phyloP scores from a whole-genome alignment of 1,140 invertebrate genomes.

The Bombus confusus region DNA sequence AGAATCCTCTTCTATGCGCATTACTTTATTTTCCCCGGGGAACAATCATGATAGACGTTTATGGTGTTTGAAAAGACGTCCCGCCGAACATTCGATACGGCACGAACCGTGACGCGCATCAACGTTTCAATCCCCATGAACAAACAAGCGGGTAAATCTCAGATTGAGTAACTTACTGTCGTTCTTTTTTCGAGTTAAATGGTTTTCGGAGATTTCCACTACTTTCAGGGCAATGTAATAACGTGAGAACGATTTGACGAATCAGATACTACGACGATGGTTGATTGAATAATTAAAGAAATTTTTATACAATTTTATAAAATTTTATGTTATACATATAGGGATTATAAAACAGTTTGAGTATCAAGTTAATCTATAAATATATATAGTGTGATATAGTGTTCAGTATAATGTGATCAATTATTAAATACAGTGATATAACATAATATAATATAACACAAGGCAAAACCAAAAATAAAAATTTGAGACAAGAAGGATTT shows the following conservation, averaged over 20 bases:
- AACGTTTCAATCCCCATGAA: not conserved
- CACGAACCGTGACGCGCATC: slow-evolving; percentile 16
- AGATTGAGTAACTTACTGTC: not conserved
- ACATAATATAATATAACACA: no score
- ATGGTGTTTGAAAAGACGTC: slow-evolving; percentile 49
- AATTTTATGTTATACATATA: no score
- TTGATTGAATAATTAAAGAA: not conserved
- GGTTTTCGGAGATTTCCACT: not conserved
- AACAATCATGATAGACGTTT: slow-evolving; percentile 53
- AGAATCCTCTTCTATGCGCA: slow-evolving; percentile 28
- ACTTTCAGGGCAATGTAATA: not conserved
- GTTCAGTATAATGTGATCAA: no score
- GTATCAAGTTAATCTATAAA: no score
- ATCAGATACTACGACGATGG: no score
- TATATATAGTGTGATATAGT: no score
- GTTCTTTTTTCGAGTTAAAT: not conserved
- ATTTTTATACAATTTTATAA: no score
- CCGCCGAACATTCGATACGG: not conserved
- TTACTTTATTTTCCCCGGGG: slow-evolving; percentile 29
- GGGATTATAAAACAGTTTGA: no score
- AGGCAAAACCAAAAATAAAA: no score
- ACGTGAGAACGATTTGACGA: not conserved
- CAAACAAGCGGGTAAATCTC: not conserved
- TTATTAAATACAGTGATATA: no score
- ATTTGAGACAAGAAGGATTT: no score